phyloP scores from a whole-genome alignment of 1,140 invertebrate species.

The Drosophila aff. region DNA sequence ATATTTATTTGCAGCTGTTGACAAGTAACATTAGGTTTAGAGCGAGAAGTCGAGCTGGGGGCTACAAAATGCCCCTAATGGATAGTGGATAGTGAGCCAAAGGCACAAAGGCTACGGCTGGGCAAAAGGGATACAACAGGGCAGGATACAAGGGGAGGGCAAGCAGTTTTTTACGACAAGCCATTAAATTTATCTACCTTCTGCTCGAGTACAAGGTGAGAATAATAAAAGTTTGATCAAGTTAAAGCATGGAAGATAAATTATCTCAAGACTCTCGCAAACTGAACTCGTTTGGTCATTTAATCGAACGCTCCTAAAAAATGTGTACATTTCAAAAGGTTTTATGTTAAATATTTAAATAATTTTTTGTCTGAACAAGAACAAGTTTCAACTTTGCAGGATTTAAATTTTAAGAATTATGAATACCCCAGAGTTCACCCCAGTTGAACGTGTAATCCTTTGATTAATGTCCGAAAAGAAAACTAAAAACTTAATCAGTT shows the following conservation, averaged over 20 bases:
- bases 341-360: neutral
- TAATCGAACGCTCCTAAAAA: neutral
- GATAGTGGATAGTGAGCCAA: constrained; percentile 20
- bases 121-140: constrained; percentile 13
- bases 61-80: constrained; percentile 53
- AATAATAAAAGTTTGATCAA: constrained; percentile 24
- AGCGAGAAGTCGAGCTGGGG: constrained; percentile 15
- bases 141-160: constrained; percentile 1
- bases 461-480: constrained; percentile 14
- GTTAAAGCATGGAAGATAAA: constrained; percentile 5
- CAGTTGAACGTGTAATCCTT: neutral
- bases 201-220: constrained; percentile 21
- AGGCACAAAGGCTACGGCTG: constrained; percentile 23
- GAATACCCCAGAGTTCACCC: neutral
- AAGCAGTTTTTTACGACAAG: constrained; percentile 39
- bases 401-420: neutral
- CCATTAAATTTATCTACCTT: constrained; percentile 40
- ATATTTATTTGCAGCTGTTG: constrained; percentile 78
- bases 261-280: constrained; percentile 12
- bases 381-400: neutral
- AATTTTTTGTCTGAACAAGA: neutral
- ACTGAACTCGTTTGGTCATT: neutral
- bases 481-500: constrained; percentile 53
- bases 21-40: constrained; percentile 66
- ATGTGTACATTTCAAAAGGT: neutral